phyloP scores from a whole-genome alignment of 37 sponge, comb jelly and placozoan genomes.

The Oopsacas minuta region DNA sequence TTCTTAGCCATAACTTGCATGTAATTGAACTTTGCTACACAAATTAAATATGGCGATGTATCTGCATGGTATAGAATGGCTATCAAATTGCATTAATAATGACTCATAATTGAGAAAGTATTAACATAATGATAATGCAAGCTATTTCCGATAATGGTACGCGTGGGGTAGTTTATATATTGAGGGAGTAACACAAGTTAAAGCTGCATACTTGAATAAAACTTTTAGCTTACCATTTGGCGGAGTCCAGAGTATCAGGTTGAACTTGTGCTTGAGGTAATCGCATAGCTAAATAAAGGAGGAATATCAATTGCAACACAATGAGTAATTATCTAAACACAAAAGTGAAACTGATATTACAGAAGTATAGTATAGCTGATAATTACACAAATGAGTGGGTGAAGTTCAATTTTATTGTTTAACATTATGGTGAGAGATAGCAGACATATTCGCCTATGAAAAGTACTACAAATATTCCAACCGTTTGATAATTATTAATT shows the following conservation, averaged over 20 bases:
- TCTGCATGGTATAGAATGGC: background rate
- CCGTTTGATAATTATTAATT: too few species aligned
- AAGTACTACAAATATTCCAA: background rate
- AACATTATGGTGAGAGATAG: background rate
- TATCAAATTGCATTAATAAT: background rate
- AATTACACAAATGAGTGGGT: too few species aligned
- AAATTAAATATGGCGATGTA: background rate
- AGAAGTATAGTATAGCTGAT: too few species aligned
- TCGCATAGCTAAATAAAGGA: background rate
- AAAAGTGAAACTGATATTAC: background rate
- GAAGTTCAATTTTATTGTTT: background rate
- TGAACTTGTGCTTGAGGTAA: background rate
- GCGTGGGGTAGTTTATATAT: background rate
- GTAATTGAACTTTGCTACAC: background rate
- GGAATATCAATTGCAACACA: background rate
- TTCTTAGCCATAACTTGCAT: background rate
- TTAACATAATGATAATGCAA: background rate
- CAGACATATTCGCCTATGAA: background rate
- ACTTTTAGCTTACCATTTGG: background rate
- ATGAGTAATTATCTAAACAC: slow-evolving; percentile 2
- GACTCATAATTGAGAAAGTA: too few species aligned
- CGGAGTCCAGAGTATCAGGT: background rate
- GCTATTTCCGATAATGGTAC: background rate
- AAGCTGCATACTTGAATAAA: background rate
- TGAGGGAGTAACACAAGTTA: background rate